Evolutionary conservation across 2,888 invertebrate genomes (phyloP), one percentile per base, ranked within the genome.

Genomic region (Anticlea derivata): DNA sequence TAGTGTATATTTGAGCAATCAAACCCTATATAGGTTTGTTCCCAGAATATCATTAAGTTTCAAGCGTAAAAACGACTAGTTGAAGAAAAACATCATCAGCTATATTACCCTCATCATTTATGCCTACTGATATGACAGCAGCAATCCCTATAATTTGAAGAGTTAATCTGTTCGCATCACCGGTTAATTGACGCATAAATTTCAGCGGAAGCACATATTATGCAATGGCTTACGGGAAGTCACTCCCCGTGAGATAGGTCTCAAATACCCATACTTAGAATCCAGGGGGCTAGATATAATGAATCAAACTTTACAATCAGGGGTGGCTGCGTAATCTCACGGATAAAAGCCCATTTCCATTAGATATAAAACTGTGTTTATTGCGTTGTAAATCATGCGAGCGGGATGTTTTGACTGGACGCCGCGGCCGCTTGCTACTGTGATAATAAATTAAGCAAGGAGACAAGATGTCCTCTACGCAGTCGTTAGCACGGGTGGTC

Each of bases 381-480:
- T 85, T 78, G 76, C 86, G 75, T 66, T 72, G 73, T 90, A 89
- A 90, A 90, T 90, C 90, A 90, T 86, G 65, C 62, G 54, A 59
- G 78, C 79, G 85, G 87, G 85, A 84, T 89, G 90, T 89, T 89
- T 84, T 89, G 90, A 88, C 88, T 85, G 74, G 53, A 51, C 39
- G 47, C 70, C 66, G 70, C 76, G 75, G 75, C 69, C 70, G 76
- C 66, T 68, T 55, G 79, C 85, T 76, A 78, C 86, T 83, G 86
- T 84, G 88, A 89, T 86, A 87, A 87, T 90, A 89, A 87, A 89
- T 88, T 86, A 82, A 73, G 72, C 68, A 70, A 77, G 73, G 80
- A 84, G 86, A 83, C 82, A 75, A 73, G 74, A 70, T 79, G 80
- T 80, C 78, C 80, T 80, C 81, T 78, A 71, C 67, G 65, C 59